Evolutionary conservation across 2,888 invertebrate genomes (phyloP), one percentile per base, ranked within the genome.

Genomic region (Xylophagus ater): DNA sequence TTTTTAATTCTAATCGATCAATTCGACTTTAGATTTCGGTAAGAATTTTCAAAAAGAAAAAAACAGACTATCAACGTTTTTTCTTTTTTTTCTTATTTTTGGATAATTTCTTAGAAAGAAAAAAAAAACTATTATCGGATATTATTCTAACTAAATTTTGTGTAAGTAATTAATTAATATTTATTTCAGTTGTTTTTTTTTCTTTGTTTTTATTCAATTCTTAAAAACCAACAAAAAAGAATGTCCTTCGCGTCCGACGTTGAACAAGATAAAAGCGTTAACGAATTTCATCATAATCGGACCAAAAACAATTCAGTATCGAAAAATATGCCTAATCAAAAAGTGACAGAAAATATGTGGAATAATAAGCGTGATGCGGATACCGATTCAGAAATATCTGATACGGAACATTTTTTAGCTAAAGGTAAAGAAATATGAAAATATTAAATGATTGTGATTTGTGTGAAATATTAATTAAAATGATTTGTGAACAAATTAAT

Each of bases 341-440:
- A 62, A 51, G 47, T 60, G 8, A 58, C 59, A 13, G 62, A 64
- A 43, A 55, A 58, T 4, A 57, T 60, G 40, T 65, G 64, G 62
- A 48, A 53, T 37, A 56, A 57, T 33, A 62, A 63, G 47, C 53
- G 55, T 60, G 78, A 79, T 60, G 80, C 81, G 62, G 84, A 84
- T 62, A 78, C 80, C 44, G 83, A 84, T 62, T 84, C 83, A 53
- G 85, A 86, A 54, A 70, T 82, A 42, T 79, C 80, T 52, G 77
- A 80, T 58, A 73, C 74, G 8, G 78, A 78, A 45, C 77, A 83
- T 58, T 86, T 86, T 62, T 71, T 86, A 51, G 81, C 83, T 32
- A 82, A 82, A 65, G 80, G 79, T 63, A 54, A 28, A 9, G 25
- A 37, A 36, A 29, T 18, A 32, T 19, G 12, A 35, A 14, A 8